Conservation (phyloP, 2,797 vertebrate genomes). For the Fundulus diaphanus region DNA sequence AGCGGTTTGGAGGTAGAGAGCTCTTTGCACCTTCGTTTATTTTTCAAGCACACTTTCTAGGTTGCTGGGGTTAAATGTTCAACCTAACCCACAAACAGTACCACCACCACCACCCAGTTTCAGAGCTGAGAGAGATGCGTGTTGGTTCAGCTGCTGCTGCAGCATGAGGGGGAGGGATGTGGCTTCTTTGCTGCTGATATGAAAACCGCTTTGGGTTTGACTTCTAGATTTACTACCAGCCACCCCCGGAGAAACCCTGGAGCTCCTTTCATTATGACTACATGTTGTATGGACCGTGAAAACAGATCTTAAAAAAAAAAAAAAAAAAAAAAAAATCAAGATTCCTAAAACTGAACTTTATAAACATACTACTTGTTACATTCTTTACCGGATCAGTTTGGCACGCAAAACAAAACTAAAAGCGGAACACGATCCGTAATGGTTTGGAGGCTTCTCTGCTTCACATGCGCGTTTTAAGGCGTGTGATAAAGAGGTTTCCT, state of each 20-base stretch:
- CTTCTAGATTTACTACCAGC: not conserved
- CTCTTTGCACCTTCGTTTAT: not conserved
- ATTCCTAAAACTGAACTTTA: no score
- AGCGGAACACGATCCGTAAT: no score
- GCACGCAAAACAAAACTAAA: not conserved
- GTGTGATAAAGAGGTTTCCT: not conserved
- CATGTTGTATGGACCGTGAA: rapidly evolving
- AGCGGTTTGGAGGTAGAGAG: not conserved
- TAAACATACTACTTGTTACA: not conserved
- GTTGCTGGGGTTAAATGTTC: not conserved
- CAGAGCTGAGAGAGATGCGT: not conserved
- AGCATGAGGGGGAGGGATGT: constrained; percentile 26
- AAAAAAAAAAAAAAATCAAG: no score
- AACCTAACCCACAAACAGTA: not conserved
- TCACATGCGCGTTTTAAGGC: rapidly evolving
- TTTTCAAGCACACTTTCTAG: not conserved
- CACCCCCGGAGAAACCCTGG: no score
- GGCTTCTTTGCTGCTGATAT: constrained; percentile 6
- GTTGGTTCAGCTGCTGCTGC: not conserved
- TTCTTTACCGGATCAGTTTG: not conserved
- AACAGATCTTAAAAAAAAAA: no score
- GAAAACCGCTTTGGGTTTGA: constrained; percentile 40
- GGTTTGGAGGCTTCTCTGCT: no score
- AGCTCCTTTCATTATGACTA: not conserved
- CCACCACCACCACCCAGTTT: not conserved